phyloP scores from a whole-genome alignment of 2,888 invertebrate genomes.

The Idaea biselata region DNA sequence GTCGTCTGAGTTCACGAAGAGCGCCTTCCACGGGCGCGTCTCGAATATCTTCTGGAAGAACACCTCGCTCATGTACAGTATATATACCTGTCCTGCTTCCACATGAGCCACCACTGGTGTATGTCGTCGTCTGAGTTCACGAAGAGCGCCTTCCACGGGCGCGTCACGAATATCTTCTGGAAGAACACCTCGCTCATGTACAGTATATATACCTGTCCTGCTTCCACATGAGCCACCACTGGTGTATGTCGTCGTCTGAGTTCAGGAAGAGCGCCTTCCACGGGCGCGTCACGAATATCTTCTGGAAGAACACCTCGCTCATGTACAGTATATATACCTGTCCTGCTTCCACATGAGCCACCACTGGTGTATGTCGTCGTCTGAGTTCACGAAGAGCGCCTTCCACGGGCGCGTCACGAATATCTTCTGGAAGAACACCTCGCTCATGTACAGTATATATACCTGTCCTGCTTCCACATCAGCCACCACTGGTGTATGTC shows the following conservation, averaged over 20 bases:
- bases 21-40: constrained; percentile 95
- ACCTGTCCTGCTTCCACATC: constrained; percentile 93
- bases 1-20: constrained; percentile 46
- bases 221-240: too few species aligned
- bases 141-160: constrained; percentile 97
- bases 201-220: too few species aligned
- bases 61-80: constrained; percentile 95
- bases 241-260: too few species aligned
- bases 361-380: constrained; percentile 98
- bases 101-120: constrained; percentile 96
- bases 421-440: constrained; percentile 94
- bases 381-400: too few species aligned
- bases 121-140: too few species aligned
- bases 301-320: constrained; percentile 97
- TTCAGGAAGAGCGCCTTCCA: constrained; percentile 89
- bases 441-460: neutral
- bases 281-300: constrained; percentile 95
- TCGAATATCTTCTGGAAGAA: constrained; percentile 98
- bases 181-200: constrained; percentile 93
- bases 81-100: constrained; percentile 95
- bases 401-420: constrained; percentile 98
- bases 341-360: constrained; percentile 96
- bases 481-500: constrained; percentile 98
- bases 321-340: too few species aligned
- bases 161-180: constrained; percentile 95